Percentiles rank a stretch among this genome's conserved stretches.
phyloP scores from a whole-genome alignment of 1,140 invertebrate species.

The Aphidius gifuensis region DNA sequence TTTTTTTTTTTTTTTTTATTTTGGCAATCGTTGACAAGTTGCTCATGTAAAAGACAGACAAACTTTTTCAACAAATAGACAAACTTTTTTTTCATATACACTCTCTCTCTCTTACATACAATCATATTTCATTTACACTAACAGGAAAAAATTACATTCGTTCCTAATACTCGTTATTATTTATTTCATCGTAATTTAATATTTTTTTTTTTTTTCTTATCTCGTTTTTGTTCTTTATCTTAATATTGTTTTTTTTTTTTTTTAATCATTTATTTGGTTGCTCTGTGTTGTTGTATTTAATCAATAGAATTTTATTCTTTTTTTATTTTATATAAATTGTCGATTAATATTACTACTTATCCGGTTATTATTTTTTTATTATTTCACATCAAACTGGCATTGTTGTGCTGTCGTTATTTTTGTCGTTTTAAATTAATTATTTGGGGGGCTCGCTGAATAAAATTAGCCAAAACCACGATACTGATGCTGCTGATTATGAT shows the following conservation, averaged over 20 bases:
- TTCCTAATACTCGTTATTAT: constrained; percentile 19
- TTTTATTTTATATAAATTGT: constrained; percentile 23
- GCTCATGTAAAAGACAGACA: too few species aligned
- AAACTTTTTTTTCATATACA: constrained; percentile 4
- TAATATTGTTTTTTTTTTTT: background rate
- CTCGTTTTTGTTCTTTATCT: constrained; percentile 1
- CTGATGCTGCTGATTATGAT: constrained; percentile 31
- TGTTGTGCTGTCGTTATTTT: constrained; percentile 19
- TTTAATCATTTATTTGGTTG: constrained; percentile 9
- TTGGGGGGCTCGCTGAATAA: too few species aligned
- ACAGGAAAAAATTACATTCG: constrained; percentile 12
- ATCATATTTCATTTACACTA: background rate
- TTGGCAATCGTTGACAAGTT: too few species aligned
- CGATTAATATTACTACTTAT: constrained; percentile 28
- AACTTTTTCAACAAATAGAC: too few species aligned
- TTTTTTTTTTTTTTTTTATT: too few species aligned
- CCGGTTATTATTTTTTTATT: too few species aligned
- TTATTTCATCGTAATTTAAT: constrained; percentile 10
- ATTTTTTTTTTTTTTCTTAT: constrained; percentile 14
- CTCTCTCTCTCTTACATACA: background rate
- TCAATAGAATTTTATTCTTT: constrained; percentile 30
- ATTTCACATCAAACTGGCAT: too few species aligned
- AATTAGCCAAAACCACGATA: constrained; percentile 12
- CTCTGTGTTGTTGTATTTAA: constrained; percentile 7
- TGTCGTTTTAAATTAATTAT: too few species aligned